These are phyloP conservation scores for Ectropis grisescens DNA, from an alignment of 1,140 invertebrate genomes.

Conservation along the genomic window DNA sequence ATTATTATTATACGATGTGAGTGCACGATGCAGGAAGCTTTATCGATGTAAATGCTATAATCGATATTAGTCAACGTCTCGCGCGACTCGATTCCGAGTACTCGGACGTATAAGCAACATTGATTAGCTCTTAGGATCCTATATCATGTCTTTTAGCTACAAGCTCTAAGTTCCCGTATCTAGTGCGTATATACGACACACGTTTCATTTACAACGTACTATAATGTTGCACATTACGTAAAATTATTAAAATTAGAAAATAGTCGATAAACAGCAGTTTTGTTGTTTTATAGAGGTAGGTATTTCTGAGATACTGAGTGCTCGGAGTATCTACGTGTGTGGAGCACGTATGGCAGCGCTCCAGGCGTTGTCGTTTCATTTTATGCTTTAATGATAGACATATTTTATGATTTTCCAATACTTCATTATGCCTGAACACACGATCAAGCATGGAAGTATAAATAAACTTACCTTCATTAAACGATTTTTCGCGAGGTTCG, in stretches of 20 bases:
- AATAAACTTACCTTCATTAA: too few relatives aligned
- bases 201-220: slow-evolving; percentile 38
- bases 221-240: slow-evolving; percentile 20
- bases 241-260: slow-evolving; percentile 35
- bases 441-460: too few relatives aligned
- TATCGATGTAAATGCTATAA: slow-evolving; percentile 36
- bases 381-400: too few relatives aligned
- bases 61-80: slow-evolving; percentile 40
- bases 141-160: slow-evolving; percentile 22
- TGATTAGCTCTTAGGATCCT: slow-evolving; percentile 24
- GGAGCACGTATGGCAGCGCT: slow-evolving; percentile 9
- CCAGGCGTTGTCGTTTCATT: background rate
- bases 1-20: slow-evolving; percentile 17
- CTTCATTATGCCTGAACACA: too few relatives aligned
- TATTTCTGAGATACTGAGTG: slow-evolving; percentile 3
- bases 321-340: too few relatives aligned
- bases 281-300: slow-evolving; percentile 16
- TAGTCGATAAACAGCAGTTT: slow-evolving; percentile 25
- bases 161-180: slow-evolving; percentile 18
- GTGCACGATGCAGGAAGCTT: slow-evolving; percentile 21
- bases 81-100: slow-evolving; percentile 35
- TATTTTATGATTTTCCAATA: slow-evolving; percentile 6
- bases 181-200: slow-evolving; percentile 19
- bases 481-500: too few relatives aligned
- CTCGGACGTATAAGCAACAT: slow-evolving; percentile 30